Evolutionary conservation across 2,797 vertebrate species (phyloP), one percentile per base, ranked within the genome.

Genomic region (Ara ararauna): DNA sequence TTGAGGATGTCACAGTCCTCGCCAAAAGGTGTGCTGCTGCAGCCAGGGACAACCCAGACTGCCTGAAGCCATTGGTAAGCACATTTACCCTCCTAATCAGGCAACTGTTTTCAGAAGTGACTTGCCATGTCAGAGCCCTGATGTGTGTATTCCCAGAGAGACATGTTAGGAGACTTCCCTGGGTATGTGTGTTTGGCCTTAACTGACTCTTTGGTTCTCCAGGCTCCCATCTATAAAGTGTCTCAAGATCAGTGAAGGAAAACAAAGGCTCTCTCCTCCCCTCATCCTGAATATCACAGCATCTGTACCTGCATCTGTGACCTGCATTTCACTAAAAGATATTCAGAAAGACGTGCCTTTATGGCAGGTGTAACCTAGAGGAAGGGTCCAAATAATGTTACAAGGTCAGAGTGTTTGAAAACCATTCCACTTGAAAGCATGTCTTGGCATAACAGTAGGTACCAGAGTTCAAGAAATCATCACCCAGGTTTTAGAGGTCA

Each of bases 31-130:
- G 97, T 18, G 90, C 40, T 5, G 74, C 50, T 0, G 45, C 30
- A 1, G 12, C 30, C 65, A 26, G 51, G 3, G 54, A 67, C 45
- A 14, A 3, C 16, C 61, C 32, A 0, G 36, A 60, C 2, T 97
- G 97, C 19, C 64, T 56, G 51, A 71, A 93, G 75, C 81, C 95
- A 26, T 36, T 96, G 89, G 94, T 95, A 73, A 93, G 96, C 54
- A 24, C 60, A 1, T 8, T 4, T 2, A 0, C 19, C 11, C 29
- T 71, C 10, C 38, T 11, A 8, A 3, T 0, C 13, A 9, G 13
- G 32, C 44, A 22, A 67, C 34, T 5, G 3, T 54, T 23, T 47
- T 32, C 48, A 29, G 12, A n/a, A n/a, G 44, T 4, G n/a, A 22
- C 18, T 56, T 34, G 29, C 11, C 4, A 10, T 26, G 64, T 26